Conservation (phyloP, 2,113 vertebrate genomes). For the Arothron firmamentum region DNA sequence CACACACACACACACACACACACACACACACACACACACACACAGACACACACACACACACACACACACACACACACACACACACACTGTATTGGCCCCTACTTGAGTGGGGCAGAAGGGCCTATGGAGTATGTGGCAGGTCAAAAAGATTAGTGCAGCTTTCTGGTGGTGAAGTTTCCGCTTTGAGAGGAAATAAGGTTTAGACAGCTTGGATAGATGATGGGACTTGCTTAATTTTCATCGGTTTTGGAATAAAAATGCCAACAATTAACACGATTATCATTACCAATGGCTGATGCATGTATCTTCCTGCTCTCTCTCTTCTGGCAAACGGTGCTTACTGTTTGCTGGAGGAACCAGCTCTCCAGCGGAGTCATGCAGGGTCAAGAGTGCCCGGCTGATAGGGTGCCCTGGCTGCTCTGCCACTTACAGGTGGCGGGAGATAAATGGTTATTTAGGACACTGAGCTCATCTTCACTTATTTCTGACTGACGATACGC, state of each 20-base stretch:
- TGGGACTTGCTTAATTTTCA: not conserved
- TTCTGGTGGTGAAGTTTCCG: conserved; percentile 45
- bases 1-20: not conserved
- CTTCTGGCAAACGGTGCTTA: conserved; percentile 18
- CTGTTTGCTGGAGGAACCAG: conserved; percentile 30
- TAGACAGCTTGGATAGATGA: not conserved
- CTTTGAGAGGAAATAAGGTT: not conserved
- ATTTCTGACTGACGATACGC: conserved; percentile 13
- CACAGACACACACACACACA: not conserved
- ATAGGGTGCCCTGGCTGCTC: conserved; percentile 38
- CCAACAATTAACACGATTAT: not conserved
- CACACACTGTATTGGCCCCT: conserved; percentile 20
- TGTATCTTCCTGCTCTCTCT: not conserved
- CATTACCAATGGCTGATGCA: not conserved
- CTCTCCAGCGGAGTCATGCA: conserved; percentile 43
- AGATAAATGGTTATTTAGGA: conserved; percentile 58
- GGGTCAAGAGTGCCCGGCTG: conserved; percentile 59
- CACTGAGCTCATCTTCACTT: conserved; percentile 31
- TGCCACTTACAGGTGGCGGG: conserved; percentile 35
- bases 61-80: conserved; percentile 12
- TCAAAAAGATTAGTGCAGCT: conserved; percentile 56
- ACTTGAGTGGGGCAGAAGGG: conserved; percentile 47
- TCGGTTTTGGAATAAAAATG: not conserved
- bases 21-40: not conserved
- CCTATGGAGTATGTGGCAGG: conserved; percentile 45